Base-by-base conservation (phyloP, 2,797 vertebrate species). In the Mastacembelus armatus region DNA sequence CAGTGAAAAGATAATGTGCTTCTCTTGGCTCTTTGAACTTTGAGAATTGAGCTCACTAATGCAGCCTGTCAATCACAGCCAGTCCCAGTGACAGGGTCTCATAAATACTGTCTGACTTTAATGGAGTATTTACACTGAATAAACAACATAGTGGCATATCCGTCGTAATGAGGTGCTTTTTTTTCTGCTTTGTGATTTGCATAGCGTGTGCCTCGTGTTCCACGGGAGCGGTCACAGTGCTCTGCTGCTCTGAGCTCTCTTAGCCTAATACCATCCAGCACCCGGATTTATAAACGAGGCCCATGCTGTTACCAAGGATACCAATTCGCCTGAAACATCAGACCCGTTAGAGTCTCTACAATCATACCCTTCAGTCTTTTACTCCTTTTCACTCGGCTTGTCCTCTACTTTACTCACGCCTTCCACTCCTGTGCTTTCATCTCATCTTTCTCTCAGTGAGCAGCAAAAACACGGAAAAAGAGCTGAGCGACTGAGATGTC, bases 291-390 rank as follows among this genome's bases (percentile, higher is more conserved):
- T 88, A 90, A 93, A 92, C 87, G 84, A 92, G 82, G 79, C 85
- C 81, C 76, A 71, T 83, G 81, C 88, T 79, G 94, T 95, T 94
- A 90, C 94, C 93, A 93, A 89, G 92, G 92, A 90, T 91, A 95
- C 94, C 79, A 72, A 70, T 82, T 91, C 45, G 73, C 91, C 74
- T 80, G 85, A 88, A 87, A 81, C 84, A 84, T 88, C 87, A 89
- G 86, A 85, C 76, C 79, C 44, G 77, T 83, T 91, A 66, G 76
- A 84, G 83, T 88, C 83, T 88, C 76, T 30, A 21, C 76, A 68
- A 57, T 70, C 71, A 86, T 81, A 74, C 74, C 86, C 85, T 87
- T 66, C 85, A 66, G 72, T 64, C 78, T 72, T 74, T 36, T 30
- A 70, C 80, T 83, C 76, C 67, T 72, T 68, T 74, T 75, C 65